These are phyloP conservation scores for Selenia dentaria DNA, from an alignment of 2,888 invertebrate species.

Conservation along the genomic window DNA sequence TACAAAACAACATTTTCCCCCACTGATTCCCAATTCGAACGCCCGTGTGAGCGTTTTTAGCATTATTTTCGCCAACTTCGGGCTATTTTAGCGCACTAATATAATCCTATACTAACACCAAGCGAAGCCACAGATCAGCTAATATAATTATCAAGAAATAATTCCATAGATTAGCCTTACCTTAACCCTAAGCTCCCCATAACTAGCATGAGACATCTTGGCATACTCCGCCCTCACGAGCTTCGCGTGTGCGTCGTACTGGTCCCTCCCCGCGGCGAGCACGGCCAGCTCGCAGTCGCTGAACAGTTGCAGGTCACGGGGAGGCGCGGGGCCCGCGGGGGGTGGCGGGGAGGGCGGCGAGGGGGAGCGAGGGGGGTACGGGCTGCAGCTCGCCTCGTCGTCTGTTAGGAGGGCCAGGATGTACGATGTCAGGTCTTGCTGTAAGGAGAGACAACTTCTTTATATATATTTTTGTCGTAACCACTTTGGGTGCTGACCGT, in stretches of 20 bases:
- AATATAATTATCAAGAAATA: no score
- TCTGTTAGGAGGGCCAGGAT: conserved; percentile 71
- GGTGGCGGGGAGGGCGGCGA: conserved; percentile 21
- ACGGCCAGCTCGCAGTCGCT: conserved; percentile 75
- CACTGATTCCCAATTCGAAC: no score
- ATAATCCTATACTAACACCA: no score
- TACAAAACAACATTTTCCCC: no score
- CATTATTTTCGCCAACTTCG: no score
- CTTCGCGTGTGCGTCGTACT: conserved; percentile 69
- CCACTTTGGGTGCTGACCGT: no score
- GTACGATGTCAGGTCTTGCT: conserved; percentile 74
- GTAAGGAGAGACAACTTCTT: no score
- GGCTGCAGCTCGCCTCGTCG: conserved; percentile 59
- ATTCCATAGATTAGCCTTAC: no score
- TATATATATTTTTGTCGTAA: no score
- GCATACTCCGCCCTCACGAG: conserved; percentile 70
- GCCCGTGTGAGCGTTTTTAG: no score
- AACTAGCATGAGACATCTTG: conserved; percentile 54
- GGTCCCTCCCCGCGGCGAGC: conserved; percentile 61
- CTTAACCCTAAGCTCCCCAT: conserved; percentile 67
- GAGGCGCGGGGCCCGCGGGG: conserved; percentile 39
- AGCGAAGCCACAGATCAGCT: no score
- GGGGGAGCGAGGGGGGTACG: conserved; percentile 29
- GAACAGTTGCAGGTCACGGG: conserved; percentile 67
- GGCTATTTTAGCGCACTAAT: no score